Percentiles rank a stretch among this genome's conserved stretches.
Evolutionary conservation across 1,140 invertebrate genomes (phyloP).

Genomic region (Andricus grossulariae): DNA sequence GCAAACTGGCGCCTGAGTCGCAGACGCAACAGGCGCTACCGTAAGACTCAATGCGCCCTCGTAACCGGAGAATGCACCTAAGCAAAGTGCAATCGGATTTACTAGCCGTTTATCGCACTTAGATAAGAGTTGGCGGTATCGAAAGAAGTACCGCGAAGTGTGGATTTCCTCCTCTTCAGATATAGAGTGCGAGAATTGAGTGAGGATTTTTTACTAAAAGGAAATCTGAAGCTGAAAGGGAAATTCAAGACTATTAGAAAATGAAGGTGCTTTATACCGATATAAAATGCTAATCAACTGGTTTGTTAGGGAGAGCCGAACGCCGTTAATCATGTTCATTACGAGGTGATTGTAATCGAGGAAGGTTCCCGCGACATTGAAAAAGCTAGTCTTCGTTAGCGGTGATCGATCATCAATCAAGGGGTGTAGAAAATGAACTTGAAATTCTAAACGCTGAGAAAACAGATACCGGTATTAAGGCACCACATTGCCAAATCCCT

Average conservation of each 20-base stretch:
- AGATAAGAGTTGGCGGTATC: not conserved
- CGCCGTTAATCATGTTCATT: constrained; percentile 4
- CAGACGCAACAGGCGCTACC: constrained; percentile 20
- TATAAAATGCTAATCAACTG: constrained; percentile 11
- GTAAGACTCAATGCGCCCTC: not conserved
- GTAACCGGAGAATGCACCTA: not conserved
- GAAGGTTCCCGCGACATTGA: not conserved
- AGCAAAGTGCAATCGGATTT: constrained; percentile 15
- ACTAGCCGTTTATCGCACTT: not conserved
- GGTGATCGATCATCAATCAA: constrained; percentile 3
- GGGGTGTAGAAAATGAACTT: not conserved
- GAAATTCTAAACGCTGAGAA: not conserved
- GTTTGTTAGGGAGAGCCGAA: constrained; percentile 1
- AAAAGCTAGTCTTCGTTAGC: constrained; percentile 19
- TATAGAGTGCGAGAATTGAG: too few relatives aligned
- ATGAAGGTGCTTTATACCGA: not conserved
- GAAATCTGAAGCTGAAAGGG: not conserved
- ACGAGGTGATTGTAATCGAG: constrained; percentile 6
- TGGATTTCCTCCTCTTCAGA: too few relatives aligned
- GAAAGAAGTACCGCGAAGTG: not conserved
- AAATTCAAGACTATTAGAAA: not conserved
- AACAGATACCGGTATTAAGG: not conserved
- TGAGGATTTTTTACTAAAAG: not conserved
- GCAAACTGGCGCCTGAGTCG: not conserved
- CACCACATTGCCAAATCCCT: not conserved